These are phyloP conservation scores for Pseudolycoriella hygida DNA, from an alignment of 2,888 invertebrate genomes.

Conservation along the genomic window DNA sequence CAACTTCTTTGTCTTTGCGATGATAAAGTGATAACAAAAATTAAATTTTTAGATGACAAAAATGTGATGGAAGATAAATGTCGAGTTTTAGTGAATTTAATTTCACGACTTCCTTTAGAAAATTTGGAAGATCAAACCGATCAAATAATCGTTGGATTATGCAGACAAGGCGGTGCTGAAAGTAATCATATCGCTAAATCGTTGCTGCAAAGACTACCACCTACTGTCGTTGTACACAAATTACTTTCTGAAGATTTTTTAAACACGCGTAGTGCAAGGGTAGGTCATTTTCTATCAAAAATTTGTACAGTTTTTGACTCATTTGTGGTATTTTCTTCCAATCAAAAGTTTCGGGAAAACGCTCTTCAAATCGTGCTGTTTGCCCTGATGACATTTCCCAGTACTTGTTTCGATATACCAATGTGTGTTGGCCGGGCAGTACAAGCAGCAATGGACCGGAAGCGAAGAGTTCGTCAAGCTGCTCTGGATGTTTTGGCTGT, in stretches of 20 bases:
- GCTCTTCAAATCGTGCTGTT: conserved; percentile 59
- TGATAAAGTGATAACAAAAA: too few species aligned
- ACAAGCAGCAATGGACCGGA: conserved; percentile 35
- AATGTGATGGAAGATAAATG: conserved; percentile 22
- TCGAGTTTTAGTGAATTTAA: conserved; percentile 24
- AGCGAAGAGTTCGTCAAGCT: conserved; percentile 57
- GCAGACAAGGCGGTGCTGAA: conserved; percentile 27
- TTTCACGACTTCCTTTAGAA: conserved; percentile 26
- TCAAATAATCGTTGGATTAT: conserved; percentile 27
- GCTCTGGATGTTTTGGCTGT: conserved; percentile 64
- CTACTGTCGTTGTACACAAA: conserved; percentile 28
- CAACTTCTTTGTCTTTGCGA: too few species aligned
- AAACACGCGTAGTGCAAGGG: conserved; percentile 29
- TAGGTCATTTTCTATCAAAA: conserved; percentile 10
- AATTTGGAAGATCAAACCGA: conserved; percentile 26
- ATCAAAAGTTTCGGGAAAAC: conserved; percentile 45
- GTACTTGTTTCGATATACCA: conserved; percentile 47
- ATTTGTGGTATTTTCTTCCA: neutral
- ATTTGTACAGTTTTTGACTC: too few species aligned
- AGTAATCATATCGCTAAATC: conserved; percentile 29
- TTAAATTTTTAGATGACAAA: conserved; percentile 23
- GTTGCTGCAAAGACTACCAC: conserved; percentile 29
- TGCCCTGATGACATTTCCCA: conserved; percentile 59
- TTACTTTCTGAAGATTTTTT: conserved; percentile 28
- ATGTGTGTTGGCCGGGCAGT: conserved; percentile 29